Evolutionary conservation across 2,888 invertebrate species (phyloP).

Genomic region (Acleris literana): DNA sequence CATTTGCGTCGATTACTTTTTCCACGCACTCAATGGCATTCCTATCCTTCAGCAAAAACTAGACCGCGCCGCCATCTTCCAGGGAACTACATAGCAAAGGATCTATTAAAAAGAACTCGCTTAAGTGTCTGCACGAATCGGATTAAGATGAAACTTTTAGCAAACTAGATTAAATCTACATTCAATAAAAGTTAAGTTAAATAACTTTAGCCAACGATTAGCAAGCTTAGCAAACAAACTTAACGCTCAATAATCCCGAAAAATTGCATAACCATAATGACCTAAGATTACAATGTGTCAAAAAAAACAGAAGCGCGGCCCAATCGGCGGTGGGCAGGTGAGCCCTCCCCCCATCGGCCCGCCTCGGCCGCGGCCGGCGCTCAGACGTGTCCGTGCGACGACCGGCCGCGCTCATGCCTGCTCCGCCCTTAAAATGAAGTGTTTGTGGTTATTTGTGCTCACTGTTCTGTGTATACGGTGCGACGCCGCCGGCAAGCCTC

Average conservation of each 20-base stretch:
- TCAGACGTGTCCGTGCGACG: slow-evolving; percentile 69
- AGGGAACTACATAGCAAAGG: background rate
- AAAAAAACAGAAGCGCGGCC: slow-evolving; percentile 64
- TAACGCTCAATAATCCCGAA: slow-evolving; percentile 17
- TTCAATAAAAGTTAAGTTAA: no score
- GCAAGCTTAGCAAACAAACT: background rate
- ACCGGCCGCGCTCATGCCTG: slow-evolving; percentile 72
- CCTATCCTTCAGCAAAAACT: slow-evolving; percentile 18
- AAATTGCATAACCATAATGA: slow-evolving; percentile 65
- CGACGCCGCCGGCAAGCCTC: slow-evolving; percentile 83
- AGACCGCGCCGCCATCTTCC: slow-evolving; percentile 24
- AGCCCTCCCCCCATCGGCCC: slow-evolving; percentile 77
- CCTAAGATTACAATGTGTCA: slow-evolving; percentile 52
- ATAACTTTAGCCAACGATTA: background rate
- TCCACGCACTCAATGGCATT: slow-evolving; percentile 20
- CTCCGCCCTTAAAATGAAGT: slow-evolving; percentile 81
- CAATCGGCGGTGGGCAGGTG: slow-evolving; percentile 74
- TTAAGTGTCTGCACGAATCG: no score
- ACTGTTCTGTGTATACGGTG: slow-evolving; percentile 79
- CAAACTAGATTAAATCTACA: no score
- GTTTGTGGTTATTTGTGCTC: slow-evolving; percentile 82
- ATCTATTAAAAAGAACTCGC: background rate
- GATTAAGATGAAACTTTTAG: no score
- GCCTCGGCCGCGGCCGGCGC: slow-evolving; percentile 60
- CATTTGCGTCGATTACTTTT: slow-evolving; percentile 16